Evolutionary conservation across 2,888 invertebrate genomes (phyloP).

Genomic region (Philonicus albiceps): DNA sequence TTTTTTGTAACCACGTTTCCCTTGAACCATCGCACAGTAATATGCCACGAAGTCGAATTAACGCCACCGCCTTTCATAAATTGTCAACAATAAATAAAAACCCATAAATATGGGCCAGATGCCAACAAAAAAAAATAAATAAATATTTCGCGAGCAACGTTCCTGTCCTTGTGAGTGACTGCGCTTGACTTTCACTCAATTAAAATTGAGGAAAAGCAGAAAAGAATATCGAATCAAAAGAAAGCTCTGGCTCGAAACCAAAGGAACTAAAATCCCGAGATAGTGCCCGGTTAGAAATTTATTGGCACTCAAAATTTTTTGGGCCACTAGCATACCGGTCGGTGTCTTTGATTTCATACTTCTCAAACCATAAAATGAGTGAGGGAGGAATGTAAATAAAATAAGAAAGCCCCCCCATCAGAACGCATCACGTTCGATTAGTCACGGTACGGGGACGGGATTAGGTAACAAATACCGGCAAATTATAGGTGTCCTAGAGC

Average conservation of each 20-base stretch:
- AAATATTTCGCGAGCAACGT: not conserved
- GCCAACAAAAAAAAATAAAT: not conserved
- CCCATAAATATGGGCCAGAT: not conserved
- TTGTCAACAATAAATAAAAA: not conserved
- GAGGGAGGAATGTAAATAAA: not conserved
- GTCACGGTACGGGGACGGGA: not conserved
- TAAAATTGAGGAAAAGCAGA: not conserved
- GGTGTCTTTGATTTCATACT: slow-evolving; percentile 3
- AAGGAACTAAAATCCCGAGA: not conserved
- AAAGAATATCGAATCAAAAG: not conserved
- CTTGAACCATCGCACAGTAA: not conserved
- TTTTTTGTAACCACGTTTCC: not conserved
- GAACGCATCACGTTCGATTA: not conserved
- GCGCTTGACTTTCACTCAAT: not conserved
- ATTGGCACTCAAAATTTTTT: slow-evolving; percentile 8
- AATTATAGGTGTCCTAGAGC: not conserved
- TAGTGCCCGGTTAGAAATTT: not conserved
- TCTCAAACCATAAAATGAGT: not conserved
- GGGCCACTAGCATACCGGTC: not conserved
- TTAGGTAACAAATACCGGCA: not conserved
- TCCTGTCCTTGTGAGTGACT: not conserved
- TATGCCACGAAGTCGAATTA: not conserved
- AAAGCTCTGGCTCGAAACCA: not conserved
- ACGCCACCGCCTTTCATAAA: not conserved
- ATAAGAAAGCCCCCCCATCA: not conserved